phyloP scores from a whole-genome alignment of 2,797 vertebrate genomes.

The Tragopan temminckii region DNA sequence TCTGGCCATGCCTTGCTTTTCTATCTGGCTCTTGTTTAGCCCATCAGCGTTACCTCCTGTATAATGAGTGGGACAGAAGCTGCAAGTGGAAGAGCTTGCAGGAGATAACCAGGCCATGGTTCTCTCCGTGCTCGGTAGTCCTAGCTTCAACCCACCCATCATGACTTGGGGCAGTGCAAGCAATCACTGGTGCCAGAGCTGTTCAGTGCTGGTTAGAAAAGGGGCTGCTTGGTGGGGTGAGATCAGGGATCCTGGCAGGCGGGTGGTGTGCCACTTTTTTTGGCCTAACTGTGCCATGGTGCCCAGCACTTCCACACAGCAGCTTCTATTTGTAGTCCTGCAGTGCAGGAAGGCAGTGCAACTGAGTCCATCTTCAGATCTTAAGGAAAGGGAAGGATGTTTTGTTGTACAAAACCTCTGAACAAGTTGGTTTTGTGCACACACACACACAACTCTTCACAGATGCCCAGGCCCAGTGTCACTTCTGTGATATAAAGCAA shows the following conservation, averaged over 20 bases:
- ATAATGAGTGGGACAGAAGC: neutral
- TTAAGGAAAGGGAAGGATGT: neutral
- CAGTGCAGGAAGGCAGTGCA: no score
- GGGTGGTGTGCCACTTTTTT: neutral
- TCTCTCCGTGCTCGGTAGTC: neutral
- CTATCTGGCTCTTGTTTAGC: neutral
- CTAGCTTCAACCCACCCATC: fast-evolving
- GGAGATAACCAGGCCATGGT: neutral
- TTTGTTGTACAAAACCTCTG: neutral
- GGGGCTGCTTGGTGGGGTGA: neutral
- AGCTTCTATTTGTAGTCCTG: neutral
- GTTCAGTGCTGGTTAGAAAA: neutral
- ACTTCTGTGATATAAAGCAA: neutral
- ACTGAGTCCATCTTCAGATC: neutral
- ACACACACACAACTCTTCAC: fast-evolving
- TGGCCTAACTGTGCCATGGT: neutral
- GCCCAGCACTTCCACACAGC: neutral
- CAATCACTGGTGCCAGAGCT: neutral
- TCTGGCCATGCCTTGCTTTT: fast-evolving
- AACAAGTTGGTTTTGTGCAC: neutral
- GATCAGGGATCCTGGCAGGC: neutral
- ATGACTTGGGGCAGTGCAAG: fast-evolving
- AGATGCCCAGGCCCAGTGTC: neutral
- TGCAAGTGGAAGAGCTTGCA: fast-evolving
- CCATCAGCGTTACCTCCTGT: neutral